Evolutionary conservation across 2,797 vertebrate species (phyloP).

Genomic region (Alectoris magna): DNA sequence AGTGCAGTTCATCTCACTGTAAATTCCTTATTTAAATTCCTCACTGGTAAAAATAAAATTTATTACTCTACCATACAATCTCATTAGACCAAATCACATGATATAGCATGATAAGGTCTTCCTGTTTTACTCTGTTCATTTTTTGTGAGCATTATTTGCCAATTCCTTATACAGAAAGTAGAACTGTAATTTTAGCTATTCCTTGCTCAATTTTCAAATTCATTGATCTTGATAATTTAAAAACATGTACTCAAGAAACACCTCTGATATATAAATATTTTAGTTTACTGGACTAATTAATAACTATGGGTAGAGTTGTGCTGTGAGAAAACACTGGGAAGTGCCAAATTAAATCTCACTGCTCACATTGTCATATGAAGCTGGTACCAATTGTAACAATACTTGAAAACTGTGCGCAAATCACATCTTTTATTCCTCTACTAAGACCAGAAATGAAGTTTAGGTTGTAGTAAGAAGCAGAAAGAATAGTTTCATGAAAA

Average conservation of each 20-base stretch:
- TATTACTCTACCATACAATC: too few species aligned
- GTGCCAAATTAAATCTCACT: not conserved
- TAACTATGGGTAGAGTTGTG: not conserved
- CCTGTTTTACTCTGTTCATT: too few species aligned
- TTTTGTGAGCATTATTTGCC: too few species aligned
- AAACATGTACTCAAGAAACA: not conserved
- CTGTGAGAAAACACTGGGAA: not conserved
- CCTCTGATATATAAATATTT: not conserved
- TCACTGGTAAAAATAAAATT: too few species aligned
- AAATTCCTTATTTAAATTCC: too few species aligned
- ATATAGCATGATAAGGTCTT: too few species aligned
- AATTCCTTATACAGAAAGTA: too few species aligned
- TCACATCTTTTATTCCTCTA: not conserved
- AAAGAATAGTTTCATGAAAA: not conserved
- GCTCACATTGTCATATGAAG: not conserved
- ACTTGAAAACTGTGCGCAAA: not conserved
- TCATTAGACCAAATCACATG: too few species aligned
- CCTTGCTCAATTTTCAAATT: too few species aligned
- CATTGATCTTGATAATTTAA: not conserved
- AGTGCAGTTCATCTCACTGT: not conserved
- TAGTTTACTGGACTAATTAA: not conserved
- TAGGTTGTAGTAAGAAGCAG: not conserved
- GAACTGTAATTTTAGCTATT: too few species aligned
- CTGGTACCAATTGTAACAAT: not conserved
- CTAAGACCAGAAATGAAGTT: not conserved